Conservation (phyloP, 2,113 vertebrate genomes). For the Sorex araneus region DNA sequence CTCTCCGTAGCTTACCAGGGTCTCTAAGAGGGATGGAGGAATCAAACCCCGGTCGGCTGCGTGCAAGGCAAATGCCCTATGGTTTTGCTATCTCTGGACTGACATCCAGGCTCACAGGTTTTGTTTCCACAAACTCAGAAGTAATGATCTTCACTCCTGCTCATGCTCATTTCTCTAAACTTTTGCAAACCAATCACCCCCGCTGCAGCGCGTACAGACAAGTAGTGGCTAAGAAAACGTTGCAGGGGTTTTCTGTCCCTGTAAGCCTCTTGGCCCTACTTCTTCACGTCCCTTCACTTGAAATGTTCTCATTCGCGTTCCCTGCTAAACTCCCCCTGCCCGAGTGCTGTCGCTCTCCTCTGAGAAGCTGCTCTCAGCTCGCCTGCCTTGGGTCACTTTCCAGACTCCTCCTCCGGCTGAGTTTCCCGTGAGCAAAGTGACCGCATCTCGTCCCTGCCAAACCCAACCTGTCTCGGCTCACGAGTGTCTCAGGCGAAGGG, state of each 20-base stretch:
- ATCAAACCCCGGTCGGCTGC: too few relatives aligned
- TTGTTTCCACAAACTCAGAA: too few relatives aligned
- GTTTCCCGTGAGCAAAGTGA: not conserved
- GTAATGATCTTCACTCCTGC: not conserved
- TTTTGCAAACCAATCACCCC: not conserved
- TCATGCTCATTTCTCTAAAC: not conserved
- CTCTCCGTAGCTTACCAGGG: too few relatives aligned
- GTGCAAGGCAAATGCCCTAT: too few relatives aligned
- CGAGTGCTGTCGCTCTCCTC: not conserved
- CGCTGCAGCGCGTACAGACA: not conserved
- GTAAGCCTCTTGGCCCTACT: not conserved
- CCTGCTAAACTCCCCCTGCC: not conserved
- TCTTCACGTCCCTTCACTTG: not conserved
- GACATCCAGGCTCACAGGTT: not conserved
- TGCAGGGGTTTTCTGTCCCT: not conserved
- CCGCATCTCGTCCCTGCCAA: not conserved
- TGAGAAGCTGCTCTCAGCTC: not conserved
- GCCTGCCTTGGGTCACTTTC: not conserved
- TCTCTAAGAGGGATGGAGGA: too few relatives aligned
- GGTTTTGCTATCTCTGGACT: not conserved
- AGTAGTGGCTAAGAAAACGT: not conserved
- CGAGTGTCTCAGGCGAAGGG: too few relatives aligned
- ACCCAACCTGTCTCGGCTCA: not conserved
- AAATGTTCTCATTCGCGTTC: not conserved
- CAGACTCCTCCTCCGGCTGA: not conserved